Evolutionary conservation across 1,140 invertebrate genomes (phyloP).

Genomic region (Drosophila takahashii): DNA sequence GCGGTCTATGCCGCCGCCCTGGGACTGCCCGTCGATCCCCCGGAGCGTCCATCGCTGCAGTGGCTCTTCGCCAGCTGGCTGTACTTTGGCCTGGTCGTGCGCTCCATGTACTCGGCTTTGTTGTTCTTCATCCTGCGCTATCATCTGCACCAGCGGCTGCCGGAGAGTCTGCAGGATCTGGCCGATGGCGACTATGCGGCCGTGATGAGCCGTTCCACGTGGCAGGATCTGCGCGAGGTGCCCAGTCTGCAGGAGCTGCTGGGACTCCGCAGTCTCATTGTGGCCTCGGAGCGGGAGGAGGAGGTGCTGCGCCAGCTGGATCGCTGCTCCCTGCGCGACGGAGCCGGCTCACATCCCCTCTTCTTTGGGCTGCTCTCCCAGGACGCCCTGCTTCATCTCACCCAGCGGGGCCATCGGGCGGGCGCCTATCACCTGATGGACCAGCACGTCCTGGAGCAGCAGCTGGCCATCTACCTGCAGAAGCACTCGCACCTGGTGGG

Average conservation of each 20-base stretch:
- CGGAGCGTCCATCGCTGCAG: slow-evolving; percentile 31
- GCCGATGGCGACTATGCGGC: slow-evolving; percentile 33
- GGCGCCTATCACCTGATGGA: slow-evolving; percentile 50
- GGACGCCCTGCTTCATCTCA: slow-evolving; percentile 43
- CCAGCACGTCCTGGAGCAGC: slow-evolving; percentile 55
- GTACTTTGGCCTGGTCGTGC: slow-evolving; percentile 41
- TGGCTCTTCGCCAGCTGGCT: slow-evolving; percentile 53
- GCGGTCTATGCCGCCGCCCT: slow-evolving; percentile 34
- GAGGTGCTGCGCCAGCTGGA: slow-evolving; percentile 45
- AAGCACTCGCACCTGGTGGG: slow-evolving; percentile 56
- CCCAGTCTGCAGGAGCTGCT: slow-evolving; percentile 28
- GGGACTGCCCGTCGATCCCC: slow-evolving; percentile 35
- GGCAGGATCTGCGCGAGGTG: slow-evolving; percentile 44
- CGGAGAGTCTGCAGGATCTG: slow-evolving; percentile 38
- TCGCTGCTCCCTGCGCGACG: background rate
- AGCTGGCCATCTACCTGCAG: slow-evolving; percentile 60
- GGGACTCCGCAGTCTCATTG: slow-evolving; percentile 10
- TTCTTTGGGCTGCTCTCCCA: slow-evolving; percentile 45
- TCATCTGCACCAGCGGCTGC: slow-evolving; percentile 51
- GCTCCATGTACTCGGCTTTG: slow-evolving; percentile 58
- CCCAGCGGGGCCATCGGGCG: slow-evolving; percentile 20
- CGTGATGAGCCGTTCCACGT: slow-evolving; percentile 49
- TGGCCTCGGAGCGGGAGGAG: slow-evolving; percentile 36
- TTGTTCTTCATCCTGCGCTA: slow-evolving; percentile 56
- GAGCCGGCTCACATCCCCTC: slow-evolving; percentile 9